Evolutionary conservation across 1,140 invertebrate species (phyloP), one percentile per base, ranked within the genome.

Genomic region (Ptiloglossa arizonensis): DNA sequence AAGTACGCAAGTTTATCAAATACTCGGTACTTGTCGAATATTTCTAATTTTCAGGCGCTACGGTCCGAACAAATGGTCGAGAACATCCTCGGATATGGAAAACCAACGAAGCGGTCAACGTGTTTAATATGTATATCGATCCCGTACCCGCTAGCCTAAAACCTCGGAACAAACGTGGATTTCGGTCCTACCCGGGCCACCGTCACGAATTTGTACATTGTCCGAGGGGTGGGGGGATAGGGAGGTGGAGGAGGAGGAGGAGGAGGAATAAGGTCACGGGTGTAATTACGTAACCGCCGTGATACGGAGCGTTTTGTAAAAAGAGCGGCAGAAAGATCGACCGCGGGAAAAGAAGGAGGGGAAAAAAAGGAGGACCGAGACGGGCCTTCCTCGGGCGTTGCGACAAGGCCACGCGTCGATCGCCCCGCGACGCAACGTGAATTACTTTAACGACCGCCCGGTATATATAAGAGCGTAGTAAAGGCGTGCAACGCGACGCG

Each of bases 251-350:
- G n/a, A n/a, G n/a, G n/a, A n/a, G n/a, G n/a, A n/a, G n/a, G n/a
- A n/a, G n/a, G n/a, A n/a, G 59, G 59, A 82, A 76, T 68, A 82
- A 74, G 80, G 80, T 66, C 79, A 64, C 69, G 64, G 41, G 35
- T 62, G 29, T 46, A 70, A 81, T 81, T 80, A 81, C 11, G 59
- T 48, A 64, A 68, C 44, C 66, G 24, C n/a, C n/a, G 78, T 48
- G 50, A 69, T 38, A 19, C 24, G 3, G 48, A 6, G 35, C 57
- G 29, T 19, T 67, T 41, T 63, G 54, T 80, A 44, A 19, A 46
- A 5, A 8, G 17, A 48, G 15, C 17, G n/a, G 44, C n/a, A 48
- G 32, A 66, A 27, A 66, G 35, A 81, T 79, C 52, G 57, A 63
- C n/a, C 9, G 13, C 50, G 22, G 6, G 59, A 22, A 24, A n/a